Base-by-base conservation (phyloP, 2,797 vertebrate species). In the Schizothorax lantsangensis region DNA sequence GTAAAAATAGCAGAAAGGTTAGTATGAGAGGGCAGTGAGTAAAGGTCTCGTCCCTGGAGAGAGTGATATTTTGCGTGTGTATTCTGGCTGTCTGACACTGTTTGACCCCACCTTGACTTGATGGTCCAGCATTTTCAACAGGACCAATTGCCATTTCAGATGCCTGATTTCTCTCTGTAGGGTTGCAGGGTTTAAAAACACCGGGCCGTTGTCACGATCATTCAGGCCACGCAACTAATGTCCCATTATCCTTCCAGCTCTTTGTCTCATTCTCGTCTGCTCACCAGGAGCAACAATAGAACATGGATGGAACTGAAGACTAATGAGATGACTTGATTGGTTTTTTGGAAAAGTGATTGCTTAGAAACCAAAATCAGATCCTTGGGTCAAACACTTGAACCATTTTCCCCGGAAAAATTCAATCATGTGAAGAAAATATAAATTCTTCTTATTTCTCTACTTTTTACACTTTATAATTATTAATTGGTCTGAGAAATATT, bases 71-170 rank as follows among this genome's bases (percentile, higher is more conserved):
- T n/a, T 68, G 0, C 40, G 89, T 93, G 95, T 93, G 94, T 94
- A 95, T 95, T 95, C 21, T 2, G 84, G 64, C 84, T 90, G 94
- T 94, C 94, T 95, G 92, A 90, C 90, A 23, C 90, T 57, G 69
- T 66, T 49, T 68, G 81, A 88, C 81, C 68, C 84, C 84, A 84
- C 78, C 88, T 88, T 26, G 62, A 36, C 85, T 81, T 84, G 64
- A 88, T 86, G 75, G 82, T 84, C 43, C 45, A 21, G 38, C 19
- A 81, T 89, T 78, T 86, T 79, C 64, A 77, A 40, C n/a, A 49
- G 72, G 15, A 12, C 57, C 45, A 64, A 89, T 88, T n/a, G 84
- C 73, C 40, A 26, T 88, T 62, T 79, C 68, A 79, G 72, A 77
- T 21, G 49, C 59, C 79, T 81, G 23, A 62, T 71, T 72, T 84